A percentile compares a stretch with the other conserved stretches of the same genome.
phyloP scores from a whole-genome alignment of 2,888 invertebrate genomes.

The Hymenopus coronatus region DNA sequence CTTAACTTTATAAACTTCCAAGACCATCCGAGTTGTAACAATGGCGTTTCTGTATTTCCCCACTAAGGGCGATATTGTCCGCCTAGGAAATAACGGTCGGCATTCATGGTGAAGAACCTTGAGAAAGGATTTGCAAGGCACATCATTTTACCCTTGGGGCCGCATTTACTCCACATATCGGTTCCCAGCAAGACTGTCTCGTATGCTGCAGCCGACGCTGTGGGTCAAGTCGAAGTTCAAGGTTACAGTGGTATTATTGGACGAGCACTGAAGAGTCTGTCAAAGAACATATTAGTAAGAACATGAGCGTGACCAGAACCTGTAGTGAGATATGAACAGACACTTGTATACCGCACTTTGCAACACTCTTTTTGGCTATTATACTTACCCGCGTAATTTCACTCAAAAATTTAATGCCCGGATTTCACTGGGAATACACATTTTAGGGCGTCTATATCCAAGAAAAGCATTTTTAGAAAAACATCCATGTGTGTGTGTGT shows the following conservation, averaged over 20 bases:
- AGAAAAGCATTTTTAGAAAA: too few relatives aligned
- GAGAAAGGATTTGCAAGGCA: neutral
- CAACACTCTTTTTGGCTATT: too few relatives aligned
- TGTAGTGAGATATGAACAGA: neutral
- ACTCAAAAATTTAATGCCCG: too few relatives aligned
- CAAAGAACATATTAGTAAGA: neutral
- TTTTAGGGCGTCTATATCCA: too few relatives aligned
- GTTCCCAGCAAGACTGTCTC: neutral
- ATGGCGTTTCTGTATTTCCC: neutral
- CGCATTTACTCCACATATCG: neutral
- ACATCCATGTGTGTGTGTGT: too few relatives aligned
- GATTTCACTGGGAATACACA: too few relatives aligned
- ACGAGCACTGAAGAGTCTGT: neutral
- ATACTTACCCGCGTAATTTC: too few relatives aligned
- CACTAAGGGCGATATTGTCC: neutral
- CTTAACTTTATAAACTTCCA: neutral
- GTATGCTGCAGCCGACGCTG: too few relatives aligned
- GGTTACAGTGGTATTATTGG: neutral
- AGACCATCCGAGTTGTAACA: neutral
- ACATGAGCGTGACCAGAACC: neutral
- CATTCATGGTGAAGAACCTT: neutral
- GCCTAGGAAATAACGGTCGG: neutral
- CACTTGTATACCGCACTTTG: neutral
- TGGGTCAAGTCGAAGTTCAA: neutral
- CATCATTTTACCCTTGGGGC: neutral